Evolutionary conservation across 2,113 vertebrate genomes (phyloP).

Genomic region (Climacteris rufus): DNA sequence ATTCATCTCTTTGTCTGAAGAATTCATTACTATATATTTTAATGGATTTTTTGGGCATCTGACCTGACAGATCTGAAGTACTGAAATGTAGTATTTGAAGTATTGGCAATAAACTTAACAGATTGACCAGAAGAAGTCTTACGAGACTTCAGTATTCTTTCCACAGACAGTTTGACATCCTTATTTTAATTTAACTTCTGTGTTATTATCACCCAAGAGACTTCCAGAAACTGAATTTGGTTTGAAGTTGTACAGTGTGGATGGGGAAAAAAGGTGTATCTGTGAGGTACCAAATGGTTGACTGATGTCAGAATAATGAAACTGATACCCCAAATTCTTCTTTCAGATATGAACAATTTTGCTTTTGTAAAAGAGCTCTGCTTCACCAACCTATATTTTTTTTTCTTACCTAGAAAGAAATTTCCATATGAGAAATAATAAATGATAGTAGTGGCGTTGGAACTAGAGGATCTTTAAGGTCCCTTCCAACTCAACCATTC

Average conservation of each 20-base stretch:
- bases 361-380: not conserved
- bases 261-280: not conserved
- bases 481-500: not conserved
- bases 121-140: not conserved
- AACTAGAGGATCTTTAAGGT: not conserved
- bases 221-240: not conserved
- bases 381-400: not conserved
- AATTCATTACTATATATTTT: not conserved
- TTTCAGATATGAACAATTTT: not conserved
- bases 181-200: not conserved
- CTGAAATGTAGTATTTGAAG: not conserved
- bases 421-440: not conserved
- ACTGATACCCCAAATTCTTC: not conserved
- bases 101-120: not conserved
- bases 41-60: not conserved
- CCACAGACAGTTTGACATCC: not conserved
- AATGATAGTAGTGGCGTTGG: fast-evolving
- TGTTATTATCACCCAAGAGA: not conserved
- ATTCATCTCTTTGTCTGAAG: not conserved
- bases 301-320: not conserved
- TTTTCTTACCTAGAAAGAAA: not conserved
- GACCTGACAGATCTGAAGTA: not conserved
- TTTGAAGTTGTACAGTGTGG: not conserved
- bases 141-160: not conserved
- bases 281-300: not conserved